A percentile compares a stretch with the other conserved stretches of the same genome.
phyloP scores from a whole-genome alignment of 2,113 vertebrate species.

The Corvus cornix region DNA sequence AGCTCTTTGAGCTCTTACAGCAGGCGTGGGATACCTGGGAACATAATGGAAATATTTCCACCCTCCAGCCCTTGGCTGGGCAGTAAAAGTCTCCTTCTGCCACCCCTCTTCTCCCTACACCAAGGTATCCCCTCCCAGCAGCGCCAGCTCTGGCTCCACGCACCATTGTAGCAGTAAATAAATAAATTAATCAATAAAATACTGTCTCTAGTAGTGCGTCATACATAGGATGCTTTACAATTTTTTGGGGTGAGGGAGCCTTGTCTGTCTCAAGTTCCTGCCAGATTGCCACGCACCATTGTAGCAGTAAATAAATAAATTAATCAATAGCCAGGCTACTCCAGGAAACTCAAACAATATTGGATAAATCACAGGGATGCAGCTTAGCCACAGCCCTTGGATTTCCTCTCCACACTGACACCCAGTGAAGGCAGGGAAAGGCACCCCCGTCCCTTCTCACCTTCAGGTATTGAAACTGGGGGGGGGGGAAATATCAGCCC shows the following conservation, averaged over 20 bases:
- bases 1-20: not conserved
- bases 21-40: not conserved
- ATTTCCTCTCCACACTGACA: not conserved
- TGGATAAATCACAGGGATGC: not conserved
- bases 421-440: not conserved
- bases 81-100: not conserved
- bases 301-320: not conserved
- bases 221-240: no score
- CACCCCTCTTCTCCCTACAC: not conserved
- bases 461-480: not conserved
- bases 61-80: not conserved
- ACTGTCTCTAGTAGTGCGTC: no score
- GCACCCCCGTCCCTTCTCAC: not conserved
- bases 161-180: not conserved
- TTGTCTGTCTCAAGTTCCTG: no score
- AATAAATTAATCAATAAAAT: not conserved
- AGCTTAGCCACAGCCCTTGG: not conserved
- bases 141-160: not conserved
- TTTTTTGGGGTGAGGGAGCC: no score
- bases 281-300: accelerated
- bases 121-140: not conserved
- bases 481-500: not conserved
- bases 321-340: not conserved
- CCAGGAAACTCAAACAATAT: not conserved
- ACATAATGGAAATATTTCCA: slow-evolving; percentile 16